Conservation (phyloP, 2,797 vertebrate species). For the Platyrinchus mystaceus region DNA sequence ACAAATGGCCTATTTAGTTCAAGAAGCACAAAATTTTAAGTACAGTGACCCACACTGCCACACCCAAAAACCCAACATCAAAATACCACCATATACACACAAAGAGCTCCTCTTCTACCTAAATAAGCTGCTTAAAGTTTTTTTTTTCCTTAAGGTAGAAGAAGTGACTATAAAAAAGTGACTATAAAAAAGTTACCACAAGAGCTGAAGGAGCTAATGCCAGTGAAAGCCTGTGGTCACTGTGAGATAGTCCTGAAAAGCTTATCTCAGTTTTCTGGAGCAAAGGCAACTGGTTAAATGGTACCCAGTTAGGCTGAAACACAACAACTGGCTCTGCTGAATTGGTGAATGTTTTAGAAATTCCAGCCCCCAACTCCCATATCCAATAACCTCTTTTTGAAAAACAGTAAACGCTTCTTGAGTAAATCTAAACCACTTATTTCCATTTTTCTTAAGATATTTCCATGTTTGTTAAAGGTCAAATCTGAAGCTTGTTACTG, state of each 20-base stretch:
- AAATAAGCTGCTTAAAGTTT: background rate
- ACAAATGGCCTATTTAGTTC: slow-evolving; percentile 18
- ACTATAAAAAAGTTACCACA: slow-evolving; percentile 21
- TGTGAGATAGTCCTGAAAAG: background rate
- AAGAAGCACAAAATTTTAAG: slow-evolving; percentile 29
- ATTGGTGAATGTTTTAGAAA: background rate
- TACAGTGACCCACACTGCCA: background rate
- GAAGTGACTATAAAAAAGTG: background rate
- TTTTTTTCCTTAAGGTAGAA: slow-evolving; percentile 25
- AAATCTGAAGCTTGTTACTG: background rate
- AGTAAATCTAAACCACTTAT: background rate
- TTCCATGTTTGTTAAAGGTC: background rate
- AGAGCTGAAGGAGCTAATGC: background rate
- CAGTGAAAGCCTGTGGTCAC: background rate
- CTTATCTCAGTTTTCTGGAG: background rate
- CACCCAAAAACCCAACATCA: background rate
- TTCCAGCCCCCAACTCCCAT: background rate
- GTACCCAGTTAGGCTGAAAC: slow-evolving; percentile 2
- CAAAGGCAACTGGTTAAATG: slow-evolving; percentile 27
- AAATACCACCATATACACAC: background rate
- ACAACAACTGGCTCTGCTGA: background rate
- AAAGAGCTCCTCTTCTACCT: background rate
- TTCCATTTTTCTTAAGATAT: background rate
- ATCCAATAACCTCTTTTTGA: background rate
- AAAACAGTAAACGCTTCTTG: background rate